Percentiles rank a stretch among this genome's conserved stretches.
These are phyloP conservation scores for Cryptomyrus ogoouensis DNA, from an alignment of 2,113 vertebrate genomes.

Conservation along the genomic window DNA sequence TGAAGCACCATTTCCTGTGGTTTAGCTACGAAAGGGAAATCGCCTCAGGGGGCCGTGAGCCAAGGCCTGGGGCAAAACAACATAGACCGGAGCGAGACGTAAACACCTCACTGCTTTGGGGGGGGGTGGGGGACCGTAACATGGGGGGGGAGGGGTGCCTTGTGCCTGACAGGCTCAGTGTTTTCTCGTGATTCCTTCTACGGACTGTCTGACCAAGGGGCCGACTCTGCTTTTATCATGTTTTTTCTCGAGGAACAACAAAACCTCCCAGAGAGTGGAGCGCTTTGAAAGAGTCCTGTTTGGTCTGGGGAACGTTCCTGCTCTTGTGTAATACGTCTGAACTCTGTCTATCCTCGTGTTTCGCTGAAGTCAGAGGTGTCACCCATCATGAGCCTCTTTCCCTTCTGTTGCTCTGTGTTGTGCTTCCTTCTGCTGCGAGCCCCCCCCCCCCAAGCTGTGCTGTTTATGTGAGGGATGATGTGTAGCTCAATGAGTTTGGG, in stretches of 20 bases:
- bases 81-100: slow-evolving; percentile 18
- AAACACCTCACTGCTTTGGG: slow-evolving; percentile 16
- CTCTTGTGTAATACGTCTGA: neutral
- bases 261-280: slow-evolving; percentile 17
- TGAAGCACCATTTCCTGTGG: slow-evolving; percentile 40
- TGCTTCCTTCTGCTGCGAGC: neutral
- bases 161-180: neutral
- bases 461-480: neutral
- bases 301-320: neutral
- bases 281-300: neutral
- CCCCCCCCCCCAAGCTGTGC: neutral
- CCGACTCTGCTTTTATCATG: slow-evolving; percentile 14
- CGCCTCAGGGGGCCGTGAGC: slow-evolving; percentile 1
- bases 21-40: slow-evolving; percentile 32
- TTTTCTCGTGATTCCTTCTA: slow-evolving; percentile 2
- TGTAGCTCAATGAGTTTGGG: neutral
- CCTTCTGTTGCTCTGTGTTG: neutral
- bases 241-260: slow-evolving; percentile 5
- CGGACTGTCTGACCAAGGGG: neutral
- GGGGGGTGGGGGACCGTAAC: slow-evolving; percentile 19
- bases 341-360: neutral
- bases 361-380: neutral
- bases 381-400: no score
- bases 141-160: neutral
- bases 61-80: slow-evolving; percentile 35